Evolutionary conservation across 2,113 vertebrate species (phyloP), one percentile per base, ranked within the genome.

Genomic region (Myrmecophaga tridactyla): DNA sequence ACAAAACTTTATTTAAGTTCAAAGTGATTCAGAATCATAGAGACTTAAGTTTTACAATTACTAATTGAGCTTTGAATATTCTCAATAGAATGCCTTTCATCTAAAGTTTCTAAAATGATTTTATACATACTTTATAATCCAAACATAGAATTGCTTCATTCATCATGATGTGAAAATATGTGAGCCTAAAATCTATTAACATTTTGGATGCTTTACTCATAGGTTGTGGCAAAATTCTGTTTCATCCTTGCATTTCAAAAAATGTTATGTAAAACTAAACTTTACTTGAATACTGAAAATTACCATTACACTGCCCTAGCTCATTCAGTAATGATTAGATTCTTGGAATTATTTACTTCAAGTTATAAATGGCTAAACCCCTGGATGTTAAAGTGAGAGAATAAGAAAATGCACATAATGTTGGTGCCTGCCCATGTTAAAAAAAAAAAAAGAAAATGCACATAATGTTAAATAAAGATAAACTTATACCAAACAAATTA

Each of bases 211-310:
- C 63, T 92, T 92, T 78, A 80, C 11, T 90, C n/a, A 63, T 82
- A 77, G 63, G 4, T 53, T 82, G 3, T 63, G 14, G 31, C 43
- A 95, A 81, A 75, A 82, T 86, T 92, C 65, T 89, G 25, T 58
- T 83, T 90, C 77, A 81, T 85, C 27, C 29, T 85, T 92, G 14
- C 43, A 7, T 43, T 65, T 10, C 10, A 87, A 94, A n/a, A 72
- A 76, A 21, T 80, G 3, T 89, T 53, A 39, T 63, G 75, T 58
- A 91, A 93, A 91, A 69, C 56, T 81, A 94, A 89, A 89, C 7
- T 89, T 80, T 41, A 76, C n/a, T 89, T 56, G 13, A 94, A 72
- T 89, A 89, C n/a, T 86, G 12, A 89, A 95, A 92, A 23, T 73
- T 34, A 69, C 25, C 43, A 70, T 82, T 76, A 82, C 1, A 89